Base-by-base conservation (phyloP, 2,797 vertebrate species). In the Valencia hispanica region DNA sequence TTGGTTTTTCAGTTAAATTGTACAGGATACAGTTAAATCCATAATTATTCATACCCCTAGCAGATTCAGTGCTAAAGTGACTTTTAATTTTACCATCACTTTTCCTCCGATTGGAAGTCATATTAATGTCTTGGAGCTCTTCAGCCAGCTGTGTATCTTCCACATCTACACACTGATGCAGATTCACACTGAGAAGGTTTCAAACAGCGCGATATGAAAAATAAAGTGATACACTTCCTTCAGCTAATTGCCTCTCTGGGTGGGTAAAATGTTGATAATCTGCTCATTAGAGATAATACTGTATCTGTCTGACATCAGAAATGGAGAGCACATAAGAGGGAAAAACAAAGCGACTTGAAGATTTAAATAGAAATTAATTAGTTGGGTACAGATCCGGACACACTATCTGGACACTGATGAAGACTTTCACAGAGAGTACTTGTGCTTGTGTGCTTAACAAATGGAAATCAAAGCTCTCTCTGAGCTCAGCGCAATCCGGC, bases 361-460 rank as follows among this genome's bases (percentile, higher is more conserved):
- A 78, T 50, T 71, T 55, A 63, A 81, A 68, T 81, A 76, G 79
- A 87, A 91, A 84, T 84, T 71, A 90, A 88, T 86, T 84, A 82
- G 76, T 20, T 0, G 6, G n/a, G 34, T 34, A 57, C 73, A 74
- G 72, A 81, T 77, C 72, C 6, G 72, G 69, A 43, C 50, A 59
- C 43, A 0, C 9, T 34, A 34, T 75, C 15, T 41, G 71, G 63
- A 75, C 78, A 61, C 76, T 17, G 43, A 79, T 81, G 53, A 80
- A 81, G 75, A 74, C 77, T 83, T 86, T 14, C 70, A 76, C 68
- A 11, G 79, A n/a, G 25, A 0, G 1, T 34, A 15, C 70, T 75
- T 39, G 57, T 84, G 79, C 88, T 89, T 86, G 73, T 79, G 14
- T n/a, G 70, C 32, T 80, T 88, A 74, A 75, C 80, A 71, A 82